Base-by-base conservation (phyloP, 2,888 invertebrate species). In the Drosophila crucigera region DNA sequence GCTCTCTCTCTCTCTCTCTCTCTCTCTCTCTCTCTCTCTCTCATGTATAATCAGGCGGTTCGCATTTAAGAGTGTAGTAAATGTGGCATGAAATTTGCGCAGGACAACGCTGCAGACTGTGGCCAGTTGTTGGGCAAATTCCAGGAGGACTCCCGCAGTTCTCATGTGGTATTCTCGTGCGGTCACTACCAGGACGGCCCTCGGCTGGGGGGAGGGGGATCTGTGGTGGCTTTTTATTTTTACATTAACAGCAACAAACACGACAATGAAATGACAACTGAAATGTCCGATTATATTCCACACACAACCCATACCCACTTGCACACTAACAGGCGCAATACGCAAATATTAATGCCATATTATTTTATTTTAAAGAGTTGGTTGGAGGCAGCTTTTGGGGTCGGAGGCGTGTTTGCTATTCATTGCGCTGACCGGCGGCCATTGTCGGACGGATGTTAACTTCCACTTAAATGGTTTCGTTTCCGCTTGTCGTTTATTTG, bases 401-500 rank as follows among this genome's bases (percentile, higher is more conserved):
- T 14, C 25, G 52, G 33, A 39, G 19, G 39, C 58, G 76, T 31
- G 60, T 75, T 80, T 78, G 80, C 77, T 76, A 80, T 83, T 80
- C 80, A 82, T 80, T 78, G 76, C 71, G 64, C 66, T 71, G 83
- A 80, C 82, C 82, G 84, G 83, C 82, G 81, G 90, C 84, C 83
- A 84, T 91, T 91, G 84, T 89, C 91, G 89, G 88, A 89, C 88
- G 88, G 88, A 89, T 90, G 88, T 87, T 85, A 85, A 86, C 86
- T 92, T 92, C 92, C 91, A 91, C 91, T 92, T 92, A 92, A 93
- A 92, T 92, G 92, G 92, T 90, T 91, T 80, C 92, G 88, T 91
- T 93, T 92, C 92, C 92, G 92, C 84, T 88, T 92, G 90, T 90
- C 91, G 90, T 92, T 86, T 84, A 80, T 88, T 88, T 85, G 80